Percentiles rank a stretch among this genome's conserved stretches.
Conservation (phyloP, 1,140 invertebrate genomes). For the Hormaphis cornu region DNA sequence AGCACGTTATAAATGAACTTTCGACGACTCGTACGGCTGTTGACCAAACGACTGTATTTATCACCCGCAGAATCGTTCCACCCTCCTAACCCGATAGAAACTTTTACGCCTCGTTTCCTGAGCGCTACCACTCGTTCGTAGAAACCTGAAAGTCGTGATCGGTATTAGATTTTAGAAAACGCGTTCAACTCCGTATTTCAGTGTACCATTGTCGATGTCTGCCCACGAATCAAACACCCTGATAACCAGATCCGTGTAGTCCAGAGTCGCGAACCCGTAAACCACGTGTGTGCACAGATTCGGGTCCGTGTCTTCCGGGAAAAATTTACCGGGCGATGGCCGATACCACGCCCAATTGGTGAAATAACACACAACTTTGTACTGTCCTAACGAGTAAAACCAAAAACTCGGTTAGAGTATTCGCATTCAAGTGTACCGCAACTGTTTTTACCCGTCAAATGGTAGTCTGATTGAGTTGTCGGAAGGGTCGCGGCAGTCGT, state of each 20-base stretch:
- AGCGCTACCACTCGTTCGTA: slow-evolving; percentile 70
- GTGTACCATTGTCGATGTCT: slow-evolving; percentile 72
- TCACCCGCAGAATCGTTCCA: slow-evolving; percentile 83
- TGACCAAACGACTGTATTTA: slow-evolving; percentile 73
- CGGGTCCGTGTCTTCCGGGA: slow-evolving; percentile 74
- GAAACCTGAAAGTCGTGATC: slow-evolving; percentile 51
- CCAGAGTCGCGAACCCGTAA: slow-evolving; percentile 82
- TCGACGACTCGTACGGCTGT: slow-evolving; percentile 56
- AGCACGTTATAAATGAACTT: slow-evolving; percentile 65
- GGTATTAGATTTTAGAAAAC: not conserved
- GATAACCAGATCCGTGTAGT: slow-evolving; percentile 64
- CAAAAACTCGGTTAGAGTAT: not conserved
- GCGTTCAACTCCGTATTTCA: not conserved
- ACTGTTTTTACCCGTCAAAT: slow-evolving; percentile 17
- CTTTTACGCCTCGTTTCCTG: slow-evolving; percentile 71
- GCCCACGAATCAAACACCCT: slow-evolving; percentile 82
- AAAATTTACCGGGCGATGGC: slow-evolving; percentile 67
- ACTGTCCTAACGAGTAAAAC: slow-evolving; percentile 41
- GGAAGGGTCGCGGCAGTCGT: slow-evolving; percentile 35
- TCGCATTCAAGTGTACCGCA: not conserved
- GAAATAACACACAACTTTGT: slow-evolving; percentile 80
- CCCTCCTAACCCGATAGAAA: slow-evolving; percentile 72
- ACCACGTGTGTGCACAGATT: slow-evolving; percentile 82
- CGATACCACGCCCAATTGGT: slow-evolving; percentile 92
- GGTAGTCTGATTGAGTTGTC: slow-evolving; percentile 13